phyloP scores from a whole-genome alignment of 2,888 invertebrate species.

The Cheilosia vernalis region DNA sequence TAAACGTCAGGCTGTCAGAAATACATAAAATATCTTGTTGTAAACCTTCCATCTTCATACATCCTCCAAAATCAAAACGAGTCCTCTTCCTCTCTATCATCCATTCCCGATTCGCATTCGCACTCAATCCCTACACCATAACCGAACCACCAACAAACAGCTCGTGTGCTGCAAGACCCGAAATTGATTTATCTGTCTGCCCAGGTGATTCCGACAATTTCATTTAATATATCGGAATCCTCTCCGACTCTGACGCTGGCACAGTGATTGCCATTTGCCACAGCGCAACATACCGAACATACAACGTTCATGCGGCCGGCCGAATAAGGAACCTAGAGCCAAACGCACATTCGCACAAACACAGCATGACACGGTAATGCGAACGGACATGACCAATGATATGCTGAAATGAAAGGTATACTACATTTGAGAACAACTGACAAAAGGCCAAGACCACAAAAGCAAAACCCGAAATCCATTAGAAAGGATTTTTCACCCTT shows the following conservation, averaged over 20 bases:
- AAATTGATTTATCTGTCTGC: constrained; percentile 76
- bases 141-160: constrained; percentile 42
- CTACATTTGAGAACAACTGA: constrained; percentile 62
- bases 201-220: constrained; percentile 75
- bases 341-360: constrained; percentile 56
- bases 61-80: no score
- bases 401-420: constrained; percentile 69
- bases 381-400: constrained; percentile 72
- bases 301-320: constrained; percentile 49
- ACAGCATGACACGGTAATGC: constrained; percentile 69
- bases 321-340: constrained; percentile 13
- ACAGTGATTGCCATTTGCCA: constrained; percentile 68
- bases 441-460: constrained; percentile 72
- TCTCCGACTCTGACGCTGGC: constrained; percentile 28
- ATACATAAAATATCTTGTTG: constrained; percentile 76
- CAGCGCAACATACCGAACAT: constrained; percentile 13
- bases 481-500: constrained; percentile 50
- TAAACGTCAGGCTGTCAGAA: constrained; percentile 77
- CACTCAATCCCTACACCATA: constrained; percentile 15
- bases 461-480: constrained; percentile 68
- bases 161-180: constrained; percentile 46
- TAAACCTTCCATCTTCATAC: constrained; percentile 66
- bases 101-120: constrained; percentile 19
- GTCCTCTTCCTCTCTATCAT: constrained; percentile 34
- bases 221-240: constrained; percentile 70